Evolutionary conservation across 2,797 vertebrate species (phyloP).

Genomic region (Hyperoplus immaculatus): DNA sequence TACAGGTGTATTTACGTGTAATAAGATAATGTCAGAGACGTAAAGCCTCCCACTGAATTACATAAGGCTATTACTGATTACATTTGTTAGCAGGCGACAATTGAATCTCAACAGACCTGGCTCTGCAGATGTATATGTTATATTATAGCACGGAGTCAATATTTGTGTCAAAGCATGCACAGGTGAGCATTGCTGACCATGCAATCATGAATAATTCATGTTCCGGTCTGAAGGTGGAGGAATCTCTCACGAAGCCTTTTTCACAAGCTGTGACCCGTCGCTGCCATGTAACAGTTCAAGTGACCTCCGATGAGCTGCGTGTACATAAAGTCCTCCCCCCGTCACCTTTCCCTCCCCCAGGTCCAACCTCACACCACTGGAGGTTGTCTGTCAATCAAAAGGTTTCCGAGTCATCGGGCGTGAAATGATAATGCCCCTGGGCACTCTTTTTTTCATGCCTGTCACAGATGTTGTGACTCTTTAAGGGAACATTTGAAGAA

Average conservation of each 20-base stretch:
- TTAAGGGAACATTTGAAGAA: constrained; percentile 34
- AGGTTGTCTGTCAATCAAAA: constrained; percentile 59
- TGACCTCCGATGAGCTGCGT: constrained; percentile 22
- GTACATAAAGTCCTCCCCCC: constrained; percentile 19
- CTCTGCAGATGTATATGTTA: constrained; percentile 36
- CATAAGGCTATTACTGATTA: constrained; percentile 9
- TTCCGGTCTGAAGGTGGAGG: constrained; percentile 17
- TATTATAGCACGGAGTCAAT: constrained; percentile 24
- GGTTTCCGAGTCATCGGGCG: constrained; percentile 41
- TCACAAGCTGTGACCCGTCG: constrained; percentile 12
- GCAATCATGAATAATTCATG: constrained; percentile 48
- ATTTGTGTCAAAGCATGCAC: constrained; percentile 7
- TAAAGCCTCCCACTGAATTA: constrained; percentile 2
- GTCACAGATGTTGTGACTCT: constrained; percentile 42
- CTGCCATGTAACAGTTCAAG: constrained; percentile 41
- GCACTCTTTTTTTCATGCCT: constrained; percentile 40
- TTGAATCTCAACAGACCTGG: constrained; percentile 3
- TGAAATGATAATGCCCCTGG: constrained; percentile 53
- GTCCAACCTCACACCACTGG: constrained; percentile 37
- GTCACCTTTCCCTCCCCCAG: constrained; percentile 38
- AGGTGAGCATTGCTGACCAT: constrained; percentile 25
- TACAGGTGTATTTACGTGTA: background rate
- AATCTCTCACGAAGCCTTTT: background rate
- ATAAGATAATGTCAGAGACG: constrained; percentile 5
- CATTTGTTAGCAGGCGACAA: constrained; percentile 41